Conservation (phyloP, 2,888 invertebrate genomes). For the Pachydiplax longipennis region DNA sequence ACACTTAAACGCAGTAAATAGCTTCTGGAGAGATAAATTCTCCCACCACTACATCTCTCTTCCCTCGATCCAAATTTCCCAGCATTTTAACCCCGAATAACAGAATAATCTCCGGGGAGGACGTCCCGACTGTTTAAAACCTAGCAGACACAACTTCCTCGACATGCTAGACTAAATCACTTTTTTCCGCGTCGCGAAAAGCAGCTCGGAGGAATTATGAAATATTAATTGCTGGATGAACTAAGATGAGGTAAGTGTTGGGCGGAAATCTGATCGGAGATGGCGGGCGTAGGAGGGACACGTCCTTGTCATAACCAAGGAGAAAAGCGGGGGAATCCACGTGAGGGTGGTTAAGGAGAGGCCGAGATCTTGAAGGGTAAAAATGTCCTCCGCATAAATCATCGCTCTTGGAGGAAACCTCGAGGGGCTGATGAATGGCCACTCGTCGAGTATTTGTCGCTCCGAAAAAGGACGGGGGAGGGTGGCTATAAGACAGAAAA, state of each 20-base stretch:
- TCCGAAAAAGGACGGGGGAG: not conserved
- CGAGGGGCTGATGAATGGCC: not conserved
- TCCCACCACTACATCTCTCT: too few relatives aligned
- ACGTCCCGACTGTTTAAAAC: not conserved
- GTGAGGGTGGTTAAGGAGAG: not conserved
- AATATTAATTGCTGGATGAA: conserved; percentile 27
- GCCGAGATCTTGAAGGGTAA: not conserved
- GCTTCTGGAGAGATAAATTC: too few relatives aligned
- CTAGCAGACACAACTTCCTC: not conserved
- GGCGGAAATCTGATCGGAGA: not conserved
- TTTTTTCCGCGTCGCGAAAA: not conserved
- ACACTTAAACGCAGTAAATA: too few relatives aligned
- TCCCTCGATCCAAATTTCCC: too few relatives aligned
- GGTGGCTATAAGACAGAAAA: not conserved
- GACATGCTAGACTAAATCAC: not conserved
- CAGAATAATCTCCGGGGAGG: not conserved
- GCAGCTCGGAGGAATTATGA: not conserved
- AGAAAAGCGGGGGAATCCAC: not conserved
- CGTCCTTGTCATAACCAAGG: not conserved
- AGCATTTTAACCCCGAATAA: not conserved
- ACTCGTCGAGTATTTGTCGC: conserved; percentile 32
- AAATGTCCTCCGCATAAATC: not conserved
- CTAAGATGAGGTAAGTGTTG: not conserved
- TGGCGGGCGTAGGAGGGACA: not conserved
- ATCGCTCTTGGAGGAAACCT: not conserved